phyloP scores from a whole-genome alignment of 37 sponge, comb jelly and placozoan genomes.

The Cladorhizidae sp. region DNA sequence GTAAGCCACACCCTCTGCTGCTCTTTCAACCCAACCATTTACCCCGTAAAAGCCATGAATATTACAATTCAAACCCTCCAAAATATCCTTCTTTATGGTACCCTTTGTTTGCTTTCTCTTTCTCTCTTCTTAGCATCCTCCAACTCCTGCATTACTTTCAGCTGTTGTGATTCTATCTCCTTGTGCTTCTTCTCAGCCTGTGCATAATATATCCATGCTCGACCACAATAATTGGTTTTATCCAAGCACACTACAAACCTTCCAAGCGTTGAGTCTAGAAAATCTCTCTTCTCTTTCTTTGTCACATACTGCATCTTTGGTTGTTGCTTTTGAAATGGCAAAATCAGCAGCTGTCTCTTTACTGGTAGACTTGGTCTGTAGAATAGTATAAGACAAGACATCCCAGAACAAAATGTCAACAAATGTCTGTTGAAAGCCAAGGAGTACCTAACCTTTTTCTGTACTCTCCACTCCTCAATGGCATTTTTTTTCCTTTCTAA shows the following conservation, averaged over 20 bases:
- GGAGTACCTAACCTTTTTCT: slow-evolving; percentile 43
- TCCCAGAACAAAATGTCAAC: too few species aligned
- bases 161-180: too few species aligned
- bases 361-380: neutral
- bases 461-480: slow-evolving; percentile 74
- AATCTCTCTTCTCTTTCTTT: slow-evolving; percentile 51
- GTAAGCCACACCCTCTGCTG: too few species aligned
- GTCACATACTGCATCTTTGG: slow-evolving; percentile 11
- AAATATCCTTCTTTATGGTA: neutral
- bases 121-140: neutral
- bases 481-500: slow-evolving; percentile 78
- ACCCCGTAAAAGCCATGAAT: too few species aligned
- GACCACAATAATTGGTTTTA: neutral
- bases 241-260: slow-evolving; percentile 2
- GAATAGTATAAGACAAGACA: neutral
- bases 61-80: too few species aligned
- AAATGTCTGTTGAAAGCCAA: too few species aligned
- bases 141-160: neutral
- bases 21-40: too few species aligned
- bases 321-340: slow-evolving; percentile 5
- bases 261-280: slow-evolving; percentile 38
- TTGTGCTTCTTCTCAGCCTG: slow-evolving; percentile 21
- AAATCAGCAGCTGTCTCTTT: too few species aligned
- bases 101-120: neutral
- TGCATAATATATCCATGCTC: neutral